phyloP scores from a whole-genome alignment of 2,888 invertebrate genomes.

The Caenorhabditis sp. region DNA sequence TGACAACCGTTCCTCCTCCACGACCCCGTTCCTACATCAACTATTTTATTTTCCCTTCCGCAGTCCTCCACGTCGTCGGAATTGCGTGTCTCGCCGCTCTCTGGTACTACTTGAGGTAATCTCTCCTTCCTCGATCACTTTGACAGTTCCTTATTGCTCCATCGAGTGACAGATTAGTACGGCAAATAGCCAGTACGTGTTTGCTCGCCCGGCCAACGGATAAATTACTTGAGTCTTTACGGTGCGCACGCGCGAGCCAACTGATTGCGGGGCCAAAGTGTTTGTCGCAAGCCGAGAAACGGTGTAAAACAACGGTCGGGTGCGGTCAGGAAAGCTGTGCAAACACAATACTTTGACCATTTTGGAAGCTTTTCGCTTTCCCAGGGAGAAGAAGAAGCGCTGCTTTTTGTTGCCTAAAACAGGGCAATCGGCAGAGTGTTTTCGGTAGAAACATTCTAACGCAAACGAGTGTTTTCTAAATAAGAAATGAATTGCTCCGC shows the following conservation, averaged over 20 bases:
- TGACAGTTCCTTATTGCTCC: conserved; percentile 42
- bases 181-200: conserved; percentile 35
- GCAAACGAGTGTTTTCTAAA: no score
- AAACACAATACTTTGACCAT: conserved; percentile 30
- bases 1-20: conserved; percentile 54
- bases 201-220: background rate
- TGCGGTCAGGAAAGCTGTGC: conserved; percentile 48
- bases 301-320: conserved; percentile 48
- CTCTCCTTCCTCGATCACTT: conserved; percentile 5
- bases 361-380: conserved; percentile 43
- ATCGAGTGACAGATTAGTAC: conserved; percentile 44
- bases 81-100: conserved; percentile 80
- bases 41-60: conserved; percentile 80
- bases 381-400: background rate
- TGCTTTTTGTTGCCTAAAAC: conserved; percentile 37
- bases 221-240: conserved; percentile 44
- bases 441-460: no score
- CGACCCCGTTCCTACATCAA: conserved; percentile 72
- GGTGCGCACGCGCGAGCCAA: no score
- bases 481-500: no score
- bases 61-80: conserved; percentile 80
- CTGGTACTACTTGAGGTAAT: conserved; percentile 81
- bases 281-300: conserved; percentile 37
- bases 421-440: conserved; percentile 12
- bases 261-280: conserved; percentile 22